Base-by-base conservation (phyloP, 2,888 invertebrate species). In the Plagiodera versicolora region DNA sequence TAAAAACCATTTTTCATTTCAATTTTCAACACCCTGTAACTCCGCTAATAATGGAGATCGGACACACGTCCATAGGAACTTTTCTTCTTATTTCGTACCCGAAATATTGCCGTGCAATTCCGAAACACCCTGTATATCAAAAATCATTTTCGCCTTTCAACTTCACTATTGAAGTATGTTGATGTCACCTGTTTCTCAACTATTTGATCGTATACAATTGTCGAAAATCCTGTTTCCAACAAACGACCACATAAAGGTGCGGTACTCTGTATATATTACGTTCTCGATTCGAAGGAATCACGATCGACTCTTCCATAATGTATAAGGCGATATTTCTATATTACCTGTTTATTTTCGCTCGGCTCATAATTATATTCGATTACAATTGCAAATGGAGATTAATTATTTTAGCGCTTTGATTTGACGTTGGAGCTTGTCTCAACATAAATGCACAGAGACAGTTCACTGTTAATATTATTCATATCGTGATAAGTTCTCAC, bases 351-450 rank as follows among this genome's bases (percentile, higher is more conserved):
- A 39, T 56, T 47, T 50, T 19, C 48, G 49, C 30, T 45, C 50
- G 45, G 17, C 50, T 48, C n/a, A 53, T 56, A 55, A 63, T 63
- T 60, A 60, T 39, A 3, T 19, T 53, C 50, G 49, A 65, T 65
- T 61, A 65, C 49, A 56, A 56, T 56, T 65, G 50, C 58, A 60
- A 56, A 62, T 60, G 47, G 44, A 58, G 62, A 65, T 62, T 62
- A 60, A 64, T 64, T 64, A 58, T 64, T 61, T 60, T 50, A 55
- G 53, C 61, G 28, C 61, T 49, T 11, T 16, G 30, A n/a, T 39
- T 24, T 28, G 61, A 61, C 61, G 19, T 60, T 60, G 46, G 51
- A 16, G 39, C 39, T 60, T 51, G 60, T 60, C 35, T 24, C 11
- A n/a, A 14, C 39, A 28, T 24, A 56, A 44, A 57, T 57, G 39